These are phyloP conservation scores for Psephotus haematonotus DNA, from an alignment of 2,113 vertebrate genomes.

Conservation along the genomic window DNA sequence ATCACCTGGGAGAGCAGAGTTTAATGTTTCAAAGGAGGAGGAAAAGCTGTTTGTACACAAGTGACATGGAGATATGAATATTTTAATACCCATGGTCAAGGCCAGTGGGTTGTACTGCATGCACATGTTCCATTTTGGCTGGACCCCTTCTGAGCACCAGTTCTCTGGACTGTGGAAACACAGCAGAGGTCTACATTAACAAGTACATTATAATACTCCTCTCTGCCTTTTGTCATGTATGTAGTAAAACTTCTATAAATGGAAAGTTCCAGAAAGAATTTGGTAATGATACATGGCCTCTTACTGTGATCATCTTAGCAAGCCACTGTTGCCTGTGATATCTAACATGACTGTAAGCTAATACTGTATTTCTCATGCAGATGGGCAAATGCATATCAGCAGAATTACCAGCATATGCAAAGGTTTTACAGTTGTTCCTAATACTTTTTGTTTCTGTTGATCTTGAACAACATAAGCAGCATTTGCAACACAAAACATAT, in stretches of 20 bases:
- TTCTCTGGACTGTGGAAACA: background rate
- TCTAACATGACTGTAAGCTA: background rate
- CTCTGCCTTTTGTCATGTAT: background rate
- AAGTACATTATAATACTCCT: background rate
- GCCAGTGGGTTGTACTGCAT: background rate
- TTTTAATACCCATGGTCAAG: conserved; percentile 32
- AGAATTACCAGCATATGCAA: background rate
- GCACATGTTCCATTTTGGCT: background rate
- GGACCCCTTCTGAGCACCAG: background rate
- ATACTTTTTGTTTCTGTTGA: background rate
- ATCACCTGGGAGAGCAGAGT: conserved; percentile 34
- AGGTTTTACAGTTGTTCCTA: background rate
- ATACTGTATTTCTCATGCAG: background rate
- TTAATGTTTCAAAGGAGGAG: conserved; percentile 46
- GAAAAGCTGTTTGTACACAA: conserved; percentile 34
- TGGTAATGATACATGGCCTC: background rate
- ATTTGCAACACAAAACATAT: background rate
- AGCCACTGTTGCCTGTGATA: background rate
- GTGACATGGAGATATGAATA: conserved; percentile 9
- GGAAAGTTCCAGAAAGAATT: background rate
- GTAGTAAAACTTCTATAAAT: background rate
- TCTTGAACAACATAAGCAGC: background rate
- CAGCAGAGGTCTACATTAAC: background rate
- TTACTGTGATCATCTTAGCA: background rate
- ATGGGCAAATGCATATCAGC: background rate